Conservation (phyloP, 2,113 vertebrate species). For the Cephalopholis sonnerati region DNA sequence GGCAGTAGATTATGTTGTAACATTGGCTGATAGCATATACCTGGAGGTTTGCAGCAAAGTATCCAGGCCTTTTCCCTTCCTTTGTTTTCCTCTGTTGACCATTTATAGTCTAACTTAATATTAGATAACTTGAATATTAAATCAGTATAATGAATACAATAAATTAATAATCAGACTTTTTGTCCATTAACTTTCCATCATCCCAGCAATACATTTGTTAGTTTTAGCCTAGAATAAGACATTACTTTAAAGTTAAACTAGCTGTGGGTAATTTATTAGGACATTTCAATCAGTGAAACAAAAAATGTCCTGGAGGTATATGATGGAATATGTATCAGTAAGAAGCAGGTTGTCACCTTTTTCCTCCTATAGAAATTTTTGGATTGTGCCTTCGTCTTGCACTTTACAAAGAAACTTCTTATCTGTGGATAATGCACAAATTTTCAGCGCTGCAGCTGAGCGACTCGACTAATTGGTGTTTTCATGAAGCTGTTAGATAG, state of each 20-base stretch:
- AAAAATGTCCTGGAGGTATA: too few species aligned
- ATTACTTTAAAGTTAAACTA: not conserved
- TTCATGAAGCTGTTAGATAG: conserved; percentile 34
- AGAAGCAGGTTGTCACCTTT: not conserved
- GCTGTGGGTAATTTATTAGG: not conserved
- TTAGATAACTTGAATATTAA: too few species aligned
- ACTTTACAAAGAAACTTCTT: not conserved
- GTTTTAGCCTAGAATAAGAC: not conserved
- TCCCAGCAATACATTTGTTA: not conserved
- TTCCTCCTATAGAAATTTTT: not conserved
- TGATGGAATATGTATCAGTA: not conserved
- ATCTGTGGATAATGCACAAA: conserved; percentile 3
- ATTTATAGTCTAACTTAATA: too few species aligned
- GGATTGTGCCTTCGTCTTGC: not conserved
- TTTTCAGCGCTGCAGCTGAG: conserved; percentile 2
- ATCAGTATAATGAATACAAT: too few species aligned
- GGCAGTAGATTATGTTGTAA: too few species aligned
- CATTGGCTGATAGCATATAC: too few species aligned
- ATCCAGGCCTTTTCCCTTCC: too few species aligned
- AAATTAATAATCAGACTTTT: too few species aligned
- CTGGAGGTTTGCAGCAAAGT: too few species aligned
- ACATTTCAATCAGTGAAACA: not conserved
- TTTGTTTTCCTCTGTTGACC: too few species aligned
- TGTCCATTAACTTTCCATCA: not conserved
- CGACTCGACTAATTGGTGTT: conserved; percentile 48